phyloP scores from a whole-genome alignment of 2,113 vertebrate genomes.

The Proteles cristata region DNA sequence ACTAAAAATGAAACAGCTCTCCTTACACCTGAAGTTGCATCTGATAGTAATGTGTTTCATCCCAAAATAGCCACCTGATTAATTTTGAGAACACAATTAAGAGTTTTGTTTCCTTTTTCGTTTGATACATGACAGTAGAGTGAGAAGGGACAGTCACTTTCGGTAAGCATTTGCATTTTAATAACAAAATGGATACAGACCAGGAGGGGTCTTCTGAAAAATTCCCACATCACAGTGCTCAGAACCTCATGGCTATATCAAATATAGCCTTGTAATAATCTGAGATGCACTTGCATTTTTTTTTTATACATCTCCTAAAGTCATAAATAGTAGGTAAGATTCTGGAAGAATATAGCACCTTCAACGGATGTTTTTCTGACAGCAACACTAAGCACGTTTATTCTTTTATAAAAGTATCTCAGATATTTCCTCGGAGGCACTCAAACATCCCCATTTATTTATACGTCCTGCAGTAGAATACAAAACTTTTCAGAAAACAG shows the following conservation, averaged over 20 bases:
- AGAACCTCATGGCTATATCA: too few relatives aligned
- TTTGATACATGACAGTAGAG: background rate
- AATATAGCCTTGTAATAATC: too few relatives aligned
- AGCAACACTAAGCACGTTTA: background rate
- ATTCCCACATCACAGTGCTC: too few relatives aligned
- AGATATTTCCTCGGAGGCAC: background rate
- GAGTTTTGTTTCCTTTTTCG: background rate
- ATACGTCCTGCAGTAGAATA: background rate
- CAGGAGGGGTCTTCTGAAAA: too few relatives aligned
- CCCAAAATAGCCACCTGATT: background rate
- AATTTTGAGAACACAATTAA: constrained; percentile 30
- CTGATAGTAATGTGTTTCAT: constrained; percentile 30
- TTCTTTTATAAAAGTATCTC: constrained; percentile 8
- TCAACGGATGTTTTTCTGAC: background rate
- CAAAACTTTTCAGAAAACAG: background rate
- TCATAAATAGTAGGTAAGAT: background rate
- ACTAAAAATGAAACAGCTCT: background rate
- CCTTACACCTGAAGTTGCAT: constrained; percentile 8
- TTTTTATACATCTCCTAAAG: background rate
- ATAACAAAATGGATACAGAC: background rate
- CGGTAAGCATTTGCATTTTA: background rate
- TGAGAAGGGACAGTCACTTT: constrained; percentile 11
- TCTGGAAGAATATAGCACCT: background rate
- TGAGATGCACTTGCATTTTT: background rate
- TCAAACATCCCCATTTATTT: constrained; percentile 37